Base-by-base conservation (phyloP, 1,140 invertebrate genomes). In the Drosophila oshimai region DNA sequence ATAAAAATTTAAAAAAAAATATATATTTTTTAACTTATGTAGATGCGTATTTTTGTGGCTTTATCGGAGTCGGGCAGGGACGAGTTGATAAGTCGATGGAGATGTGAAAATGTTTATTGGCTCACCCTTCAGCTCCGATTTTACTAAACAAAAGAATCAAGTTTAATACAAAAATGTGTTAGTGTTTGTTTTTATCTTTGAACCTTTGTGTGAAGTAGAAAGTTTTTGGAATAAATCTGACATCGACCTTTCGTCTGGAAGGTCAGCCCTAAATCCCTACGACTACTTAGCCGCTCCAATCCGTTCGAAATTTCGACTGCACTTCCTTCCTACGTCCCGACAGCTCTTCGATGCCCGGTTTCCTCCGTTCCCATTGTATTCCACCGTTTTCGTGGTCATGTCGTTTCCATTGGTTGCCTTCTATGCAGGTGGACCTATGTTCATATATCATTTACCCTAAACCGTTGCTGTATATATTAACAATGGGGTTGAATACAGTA, bases 121-220 rank as follows among this genome's bases (percentile, higher is more conserved):
- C 49, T 37, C 12, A 39, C 49, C 6, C 31, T 24, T 15, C 17
- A 18, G 28, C 18, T 58, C 22, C 26, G 55, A 71, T 72, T 71
- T 71, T 64, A 47, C 42, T 29, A 73, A 64, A 49, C 50, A 50
- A 24, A 41, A 13, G 47, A 69, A 31, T 55, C 13, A 34, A 46
- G 57, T 50, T 13, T 10, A 47, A 34, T 47, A 46, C n/a, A 46
- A 62, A 72, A 53, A 71, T 34, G 33, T 62, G 47, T 54, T 9
- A 12, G 67, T 72, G 46, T 54, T 64, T 54, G 13, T 49, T 64
- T 41, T 28, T 47, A 45, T 31, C 47, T 31, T 58, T 12, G 10
- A 70, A 65, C 71, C 65, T 51, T 64, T 79, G 79, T 84, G 50
- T 62, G 60, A 54, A 41, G 54, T 84, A 72, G 72, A 86, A 53